phyloP scores from a whole-genome alignment of 2,113 vertebrate genomes.

The Melanocharis versteri region DNA sequence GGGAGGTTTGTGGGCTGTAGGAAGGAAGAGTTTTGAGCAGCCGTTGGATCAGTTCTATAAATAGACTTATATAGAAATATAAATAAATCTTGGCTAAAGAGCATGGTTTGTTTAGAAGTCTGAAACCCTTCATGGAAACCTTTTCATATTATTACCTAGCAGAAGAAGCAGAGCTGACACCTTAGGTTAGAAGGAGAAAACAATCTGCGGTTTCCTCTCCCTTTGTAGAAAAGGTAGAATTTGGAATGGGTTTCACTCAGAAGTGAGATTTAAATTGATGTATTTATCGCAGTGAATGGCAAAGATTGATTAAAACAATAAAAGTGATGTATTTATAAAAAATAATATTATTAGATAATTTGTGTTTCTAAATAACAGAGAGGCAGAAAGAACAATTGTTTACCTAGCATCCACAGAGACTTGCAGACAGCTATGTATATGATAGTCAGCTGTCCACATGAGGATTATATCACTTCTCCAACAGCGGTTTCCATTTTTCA shows the following conservation, averaged over 20 bases:
- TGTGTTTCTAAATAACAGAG: background rate
- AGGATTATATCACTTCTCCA: background rate
- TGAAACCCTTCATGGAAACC: background rate
- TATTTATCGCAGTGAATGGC: background rate
- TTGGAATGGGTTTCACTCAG: background rate
- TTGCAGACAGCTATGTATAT: background rate
- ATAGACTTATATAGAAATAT: too few species aligned
- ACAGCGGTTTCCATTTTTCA: background rate
- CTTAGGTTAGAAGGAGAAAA: background rate
- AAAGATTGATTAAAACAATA: background rate
- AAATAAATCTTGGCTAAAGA: background rate
- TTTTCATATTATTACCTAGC: background rate
- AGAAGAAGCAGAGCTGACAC: background rate
- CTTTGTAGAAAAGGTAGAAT: background rate
- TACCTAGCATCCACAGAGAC: background rate
- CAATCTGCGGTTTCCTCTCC: background rate
- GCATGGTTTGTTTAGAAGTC: background rate
- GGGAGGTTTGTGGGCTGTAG: background rate
- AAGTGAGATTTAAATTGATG: background rate
- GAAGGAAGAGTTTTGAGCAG: constrained; percentile 35
- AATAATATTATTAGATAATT: background rate
- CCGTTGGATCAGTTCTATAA: constrained; percentile 39
- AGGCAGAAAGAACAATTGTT: background rate
- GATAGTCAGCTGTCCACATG: background rate
- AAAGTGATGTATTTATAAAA: background rate